Evolutionary conservation across 2,113 vertebrate species (phyloP).

Genomic region (Picathartes gymnocephalus): DNA sequence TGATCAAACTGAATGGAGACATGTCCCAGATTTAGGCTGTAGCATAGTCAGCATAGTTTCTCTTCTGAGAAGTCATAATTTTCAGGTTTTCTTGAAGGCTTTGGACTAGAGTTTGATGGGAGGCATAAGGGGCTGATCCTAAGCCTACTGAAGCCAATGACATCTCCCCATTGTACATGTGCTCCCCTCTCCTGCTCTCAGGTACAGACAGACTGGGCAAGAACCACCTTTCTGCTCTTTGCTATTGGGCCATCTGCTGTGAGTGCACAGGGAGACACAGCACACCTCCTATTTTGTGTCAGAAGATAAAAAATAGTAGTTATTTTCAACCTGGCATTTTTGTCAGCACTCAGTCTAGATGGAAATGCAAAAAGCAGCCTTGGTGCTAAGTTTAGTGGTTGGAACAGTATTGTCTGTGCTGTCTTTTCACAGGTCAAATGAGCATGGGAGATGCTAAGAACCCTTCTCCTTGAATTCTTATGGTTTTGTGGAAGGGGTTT

Average conservation of each 20-base stretch:
- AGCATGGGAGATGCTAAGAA: neutral
- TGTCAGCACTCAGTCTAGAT: neutral
- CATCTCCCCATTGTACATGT: neutral
- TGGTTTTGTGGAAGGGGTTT: neutral
- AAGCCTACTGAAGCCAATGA: neutral
- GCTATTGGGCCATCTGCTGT: neutral
- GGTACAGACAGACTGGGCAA: neutral
- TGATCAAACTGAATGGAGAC: slow-evolving; percentile 18
- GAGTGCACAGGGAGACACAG: neutral
- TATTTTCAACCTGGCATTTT: neutral
- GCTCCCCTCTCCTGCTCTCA: neutral
- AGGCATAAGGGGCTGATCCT: neutral
- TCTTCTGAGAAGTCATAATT: neutral
- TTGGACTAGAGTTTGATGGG: neutral
- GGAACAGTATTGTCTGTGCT: neutral
- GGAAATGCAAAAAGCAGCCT: neutral
- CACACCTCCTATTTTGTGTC: neutral
- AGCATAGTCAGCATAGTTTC: neutral
- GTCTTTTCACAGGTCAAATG: neutral
- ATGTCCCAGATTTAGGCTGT: slow-evolving; percentile 1
- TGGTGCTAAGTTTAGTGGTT: neutral
- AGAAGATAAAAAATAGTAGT: neutral
- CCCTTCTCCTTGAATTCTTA: neutral
- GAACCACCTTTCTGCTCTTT: neutral
- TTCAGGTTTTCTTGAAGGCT: neutral